Evolutionary conservation across 2,888 invertebrate species (phyloP).

Genomic region (Limnephilus auricula): DNA sequence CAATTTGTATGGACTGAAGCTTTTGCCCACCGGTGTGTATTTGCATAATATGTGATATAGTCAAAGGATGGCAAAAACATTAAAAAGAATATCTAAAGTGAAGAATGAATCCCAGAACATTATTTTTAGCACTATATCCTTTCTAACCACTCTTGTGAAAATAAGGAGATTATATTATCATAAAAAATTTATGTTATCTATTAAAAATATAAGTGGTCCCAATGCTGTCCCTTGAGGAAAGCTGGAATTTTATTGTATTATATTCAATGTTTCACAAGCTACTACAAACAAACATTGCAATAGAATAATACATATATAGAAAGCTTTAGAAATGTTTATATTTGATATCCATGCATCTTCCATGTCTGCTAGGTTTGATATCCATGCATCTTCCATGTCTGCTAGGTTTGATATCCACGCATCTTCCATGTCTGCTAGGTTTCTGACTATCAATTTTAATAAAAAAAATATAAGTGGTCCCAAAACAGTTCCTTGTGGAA

Average conservation of each 20-base stretch:
- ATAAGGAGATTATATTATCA: background rate
- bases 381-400: background rate
- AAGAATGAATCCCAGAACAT: background rate
- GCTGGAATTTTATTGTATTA: no score
- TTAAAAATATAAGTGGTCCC: no score
- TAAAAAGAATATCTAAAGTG: background rate
- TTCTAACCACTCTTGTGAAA: background rate
- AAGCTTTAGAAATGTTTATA: background rate
- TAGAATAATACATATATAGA: no score
- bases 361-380: background rate
- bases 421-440: background rate
- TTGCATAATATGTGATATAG: background rate
- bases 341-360: background rate
- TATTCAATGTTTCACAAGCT: no score
- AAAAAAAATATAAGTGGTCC: background rate
- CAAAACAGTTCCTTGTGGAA: background rate
- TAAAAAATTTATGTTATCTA: no score
- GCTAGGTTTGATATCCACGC: background rate
- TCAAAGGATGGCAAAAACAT: background rate
- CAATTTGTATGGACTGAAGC: conserved; percentile 90
- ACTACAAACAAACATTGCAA: no score
- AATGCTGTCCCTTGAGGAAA: no score
- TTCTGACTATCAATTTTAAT: background rate
- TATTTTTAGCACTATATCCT: background rate
- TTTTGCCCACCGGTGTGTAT: conserved; percentile 82